These are phyloP conservation scores for Hephaestus fuliginosus DNA, from an alignment of 2,797 vertebrate genomes.

Conservation along the genomic window DNA sequence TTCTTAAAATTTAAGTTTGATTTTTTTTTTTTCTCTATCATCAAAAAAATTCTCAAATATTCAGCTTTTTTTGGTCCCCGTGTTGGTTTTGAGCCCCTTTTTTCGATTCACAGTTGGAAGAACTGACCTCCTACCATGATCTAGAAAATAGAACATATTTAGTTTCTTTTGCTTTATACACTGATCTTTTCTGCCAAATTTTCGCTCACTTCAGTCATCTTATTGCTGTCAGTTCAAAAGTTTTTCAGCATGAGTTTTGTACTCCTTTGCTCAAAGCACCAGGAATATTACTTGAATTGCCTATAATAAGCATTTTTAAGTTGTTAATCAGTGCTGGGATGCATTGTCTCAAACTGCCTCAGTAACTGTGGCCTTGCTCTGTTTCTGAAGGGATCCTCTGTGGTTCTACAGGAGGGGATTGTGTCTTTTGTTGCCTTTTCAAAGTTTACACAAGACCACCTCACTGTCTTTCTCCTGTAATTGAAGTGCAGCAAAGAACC, in stretches of 20 bases:
- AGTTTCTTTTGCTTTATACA: neutral
- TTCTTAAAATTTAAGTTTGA: neutral
- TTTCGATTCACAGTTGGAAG: conserved; percentile 8
- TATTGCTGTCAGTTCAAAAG: conserved; percentile 27
- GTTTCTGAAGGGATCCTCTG: conserved; percentile 43
- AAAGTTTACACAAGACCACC: conserved; percentile 70
- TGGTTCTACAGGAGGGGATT: conserved; percentile 42
- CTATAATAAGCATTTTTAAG: conserved; percentile 38
- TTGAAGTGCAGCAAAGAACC: conserved; percentile 34
- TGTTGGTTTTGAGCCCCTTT: conserved; percentile 11
- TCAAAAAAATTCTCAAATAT: neutral
- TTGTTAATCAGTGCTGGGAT: conserved; percentile 26
- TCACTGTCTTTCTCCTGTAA: conserved; percentile 63
- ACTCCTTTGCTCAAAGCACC: conserved; percentile 29
- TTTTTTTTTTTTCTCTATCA: neutral
- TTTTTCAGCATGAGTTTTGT: conserved; percentile 33
- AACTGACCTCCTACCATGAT: neutral
- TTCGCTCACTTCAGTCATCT: conserved; percentile 5
- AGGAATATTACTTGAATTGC: conserved; percentile 62
- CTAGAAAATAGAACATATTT: neutral
- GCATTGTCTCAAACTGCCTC: conserved; percentile 46
- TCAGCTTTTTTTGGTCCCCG: conserved; percentile 3
- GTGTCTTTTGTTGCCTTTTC: conserved; percentile 66
- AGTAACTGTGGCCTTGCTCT: conserved; percentile 44
- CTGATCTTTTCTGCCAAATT: neutral